phyloP scores from a whole-genome alignment of 1,140 invertebrate species.

The Drosophila asahinai region DNA sequence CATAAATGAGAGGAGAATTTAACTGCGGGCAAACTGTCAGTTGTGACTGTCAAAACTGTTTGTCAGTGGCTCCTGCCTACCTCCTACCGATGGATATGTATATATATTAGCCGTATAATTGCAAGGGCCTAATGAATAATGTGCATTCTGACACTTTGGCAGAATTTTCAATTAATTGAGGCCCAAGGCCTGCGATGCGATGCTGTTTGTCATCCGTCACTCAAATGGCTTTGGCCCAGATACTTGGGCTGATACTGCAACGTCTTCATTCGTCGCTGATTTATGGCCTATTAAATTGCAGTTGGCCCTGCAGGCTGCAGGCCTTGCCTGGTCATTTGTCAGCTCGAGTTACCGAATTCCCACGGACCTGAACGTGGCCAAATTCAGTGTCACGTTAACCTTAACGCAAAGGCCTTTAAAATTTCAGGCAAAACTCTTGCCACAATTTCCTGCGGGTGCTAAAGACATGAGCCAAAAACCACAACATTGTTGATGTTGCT shows the following conservation, averaged over 20 bases:
- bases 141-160: slow-evolving; percentile 50
- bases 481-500: slow-evolving; percentile 33
- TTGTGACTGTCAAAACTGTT: slow-evolving; percentile 33
- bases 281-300: slow-evolving; percentile 73
- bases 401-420: slow-evolving; percentile 22
- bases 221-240: slow-evolving; percentile 53
- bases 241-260: slow-evolving; percentile 27
- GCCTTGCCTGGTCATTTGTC: slow-evolving; percentile 24
- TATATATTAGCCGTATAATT: slow-evolving; percentile 44
- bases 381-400: slow-evolving; percentile 48
- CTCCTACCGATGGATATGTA: slow-evolving; percentile 12
- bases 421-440: slow-evolving; percentile 10
- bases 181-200: slow-evolving; percentile 6
- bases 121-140: slow-evolving; percentile 41
- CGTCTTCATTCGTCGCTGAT: slow-evolving; percentile 58
- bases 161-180: slow-evolving; percentile 56
- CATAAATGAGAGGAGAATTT: slow-evolving; percentile 16
- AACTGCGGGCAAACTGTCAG: slow-evolving; percentile 29
- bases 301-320: slow-evolving; percentile 27
- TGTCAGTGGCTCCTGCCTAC: slow-evolving; percentile 9
- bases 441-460: slow-evolving; percentile 49
- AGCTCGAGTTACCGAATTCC: slow-evolving; percentile 32
- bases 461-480: slow-evolving; percentile 41
- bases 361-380: slow-evolving; percentile 35
- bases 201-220: slow-evolving; percentile 46